These are phyloP conservation scores for Therioaphis trifolii DNA, from an alignment of 2,888 invertebrate genomes.

Conservation along the genomic window DNA sequence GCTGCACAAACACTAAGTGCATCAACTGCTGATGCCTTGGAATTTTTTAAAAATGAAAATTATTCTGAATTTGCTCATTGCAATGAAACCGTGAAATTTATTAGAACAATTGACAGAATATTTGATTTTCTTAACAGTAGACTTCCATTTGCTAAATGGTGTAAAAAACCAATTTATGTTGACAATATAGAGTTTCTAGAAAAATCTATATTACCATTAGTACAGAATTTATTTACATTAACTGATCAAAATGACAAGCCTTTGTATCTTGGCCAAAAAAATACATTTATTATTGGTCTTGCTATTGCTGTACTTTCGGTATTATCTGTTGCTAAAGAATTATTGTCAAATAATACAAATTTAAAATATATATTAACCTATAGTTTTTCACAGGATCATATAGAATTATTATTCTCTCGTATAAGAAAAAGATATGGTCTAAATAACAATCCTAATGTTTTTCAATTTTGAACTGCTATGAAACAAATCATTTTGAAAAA, in stretches of 20 bases:
- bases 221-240: too few relatives aligned
- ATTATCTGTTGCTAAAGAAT: constrained; percentile 27
- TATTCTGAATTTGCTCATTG: constrained; percentile 4
- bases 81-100: background rate
- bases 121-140: constrained; percentile 30
- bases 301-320: constrained; percentile 24
- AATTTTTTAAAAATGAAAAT: background rate
- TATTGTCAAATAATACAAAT: background rate
- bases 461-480: background rate
- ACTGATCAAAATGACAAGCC: too few relatives aligned
- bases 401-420: constrained; percentile 39
- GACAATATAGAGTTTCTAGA: too few relatives aligned
- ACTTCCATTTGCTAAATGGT: too few relatives aligned
- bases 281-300: constrained; percentile 15
- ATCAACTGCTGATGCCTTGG: background rate
- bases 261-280: constrained; percentile 19
- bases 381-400: constrained; percentile 8
- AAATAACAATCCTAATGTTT: too few relatives aligned
- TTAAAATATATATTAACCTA: constrained; percentile 10
- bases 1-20: background rate
- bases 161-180: too few relatives aligned
- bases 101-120: background rate
- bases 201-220: too few relatives aligned
- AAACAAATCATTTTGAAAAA: background rate
- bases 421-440: too few relatives aligned